These are phyloP conservation scores for Onychomys arenicola DNA, from an alignment of 2,797 vertebrate species.

Conservation along the genomic window DNA sequence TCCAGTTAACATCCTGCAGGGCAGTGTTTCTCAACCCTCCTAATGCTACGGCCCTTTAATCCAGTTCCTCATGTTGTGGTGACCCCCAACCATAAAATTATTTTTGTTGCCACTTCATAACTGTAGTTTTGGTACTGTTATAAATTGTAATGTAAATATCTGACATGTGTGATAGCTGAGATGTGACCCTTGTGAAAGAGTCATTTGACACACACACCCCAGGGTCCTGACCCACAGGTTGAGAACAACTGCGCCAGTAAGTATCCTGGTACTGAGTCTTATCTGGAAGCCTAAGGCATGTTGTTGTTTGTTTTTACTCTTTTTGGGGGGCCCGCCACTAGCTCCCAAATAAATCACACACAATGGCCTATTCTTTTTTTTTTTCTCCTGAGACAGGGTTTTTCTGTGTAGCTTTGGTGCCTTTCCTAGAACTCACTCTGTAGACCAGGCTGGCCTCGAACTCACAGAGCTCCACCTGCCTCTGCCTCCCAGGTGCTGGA, in stretches of 20 bases:
- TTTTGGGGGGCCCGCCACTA: no score
- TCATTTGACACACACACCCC: not conserved
- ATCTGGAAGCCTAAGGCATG: slow-evolving; percentile 9
- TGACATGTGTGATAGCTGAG: not conserved
- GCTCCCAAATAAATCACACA: no score
- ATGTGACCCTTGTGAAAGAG: not conserved
- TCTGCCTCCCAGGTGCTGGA: no score
- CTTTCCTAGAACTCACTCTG: no score
- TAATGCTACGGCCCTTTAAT: not conserved
- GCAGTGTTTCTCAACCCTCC: not conserved
- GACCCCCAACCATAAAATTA: not conserved
- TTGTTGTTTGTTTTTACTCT: no score
- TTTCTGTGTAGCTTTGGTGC: no score
- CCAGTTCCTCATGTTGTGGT: not conserved
- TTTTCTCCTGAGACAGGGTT: fast-evolving
- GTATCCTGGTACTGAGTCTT: not conserved
- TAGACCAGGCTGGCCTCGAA: no score
- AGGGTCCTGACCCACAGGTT: not conserved
- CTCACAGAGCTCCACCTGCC: no score
- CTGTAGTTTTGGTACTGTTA: not conserved
- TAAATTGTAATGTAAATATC: not conserved
- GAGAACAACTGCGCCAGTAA: not conserved
- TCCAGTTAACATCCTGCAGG: not conserved
- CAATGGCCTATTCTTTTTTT: no score
- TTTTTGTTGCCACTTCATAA: not conserved